phyloP scores from a whole-genome alignment of 2,888 invertebrate species.

The Xylota segnis region DNA sequence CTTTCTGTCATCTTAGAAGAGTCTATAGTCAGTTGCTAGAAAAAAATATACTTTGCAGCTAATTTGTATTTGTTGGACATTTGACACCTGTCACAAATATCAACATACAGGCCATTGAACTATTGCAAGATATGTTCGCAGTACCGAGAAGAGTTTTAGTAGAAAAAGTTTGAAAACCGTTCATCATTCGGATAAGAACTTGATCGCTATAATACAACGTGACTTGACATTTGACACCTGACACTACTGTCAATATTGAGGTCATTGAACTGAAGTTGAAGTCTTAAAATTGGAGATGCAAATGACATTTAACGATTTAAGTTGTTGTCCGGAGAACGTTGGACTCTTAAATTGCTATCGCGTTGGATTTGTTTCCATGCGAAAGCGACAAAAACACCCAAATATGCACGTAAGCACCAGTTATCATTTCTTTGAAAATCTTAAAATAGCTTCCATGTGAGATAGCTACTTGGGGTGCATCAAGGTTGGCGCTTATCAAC shows the following conservation, averaged over 20 bases:
- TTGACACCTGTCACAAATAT: background rate
- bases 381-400: background rate
- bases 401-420: background rate
- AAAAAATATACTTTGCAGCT: too few species aligned
- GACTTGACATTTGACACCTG: background rate
- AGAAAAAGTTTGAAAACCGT: too few species aligned
- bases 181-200: too few species aligned
- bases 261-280: background rate
- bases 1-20: background rate
- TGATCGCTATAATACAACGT: too few species aligned
- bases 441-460: background rate
- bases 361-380: background rate
- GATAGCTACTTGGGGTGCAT: conserved; percentile 45
- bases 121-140: background rate
- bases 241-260: too few species aligned
- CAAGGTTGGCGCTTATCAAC: conserved; percentile 46
- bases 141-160: background rate
- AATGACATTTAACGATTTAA: too few species aligned
- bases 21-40: too few species aligned
- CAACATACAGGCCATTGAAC: background rate
- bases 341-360: background rate
- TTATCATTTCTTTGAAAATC: conserved; percentile 13
- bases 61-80: background rate
- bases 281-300: too few species aligned
- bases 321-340: too few species aligned